A percentile compares a stretch with the other conserved stretches of the same genome.
Evolutionary conservation across 2,888 invertebrate genomes (phyloP).

Genomic region (Labia minor): DNA sequence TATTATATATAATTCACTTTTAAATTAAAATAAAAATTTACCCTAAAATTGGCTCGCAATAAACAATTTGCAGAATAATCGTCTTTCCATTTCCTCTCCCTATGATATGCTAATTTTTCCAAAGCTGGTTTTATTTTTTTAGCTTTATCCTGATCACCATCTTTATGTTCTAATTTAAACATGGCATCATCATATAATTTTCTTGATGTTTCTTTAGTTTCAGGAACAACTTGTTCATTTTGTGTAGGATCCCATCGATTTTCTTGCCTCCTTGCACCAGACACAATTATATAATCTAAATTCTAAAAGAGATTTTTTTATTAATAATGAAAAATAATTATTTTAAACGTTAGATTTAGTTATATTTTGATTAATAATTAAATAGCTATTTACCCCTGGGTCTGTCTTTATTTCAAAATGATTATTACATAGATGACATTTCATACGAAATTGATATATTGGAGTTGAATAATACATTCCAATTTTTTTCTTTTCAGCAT

Average conservation of each 20-base stretch:
- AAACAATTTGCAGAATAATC: constrained; percentile 84
- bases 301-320: constrained; percentile 48
- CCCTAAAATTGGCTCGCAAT: constrained; percentile 75
- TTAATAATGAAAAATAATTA: constrained; percentile 14
- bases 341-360: constrained; percentile 14
- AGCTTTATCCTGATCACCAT: constrained; percentile 61
- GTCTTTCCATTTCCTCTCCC: constrained; percentile 79
- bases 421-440: constrained; percentile 95
- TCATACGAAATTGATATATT: constrained; percentile 96
- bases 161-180: constrained; percentile 91
- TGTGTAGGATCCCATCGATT: constrained; percentile 95
- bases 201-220: constrained; percentile 82
- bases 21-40: constrained; percentile 36
- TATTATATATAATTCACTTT: too few species aligned
- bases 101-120: constrained; percentile 61
- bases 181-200: constrained; percentile 91
- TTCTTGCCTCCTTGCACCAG: constrained; percentile 92
- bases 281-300: constrained; percentile 89
- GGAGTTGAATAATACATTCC: constrained; percentile 99
- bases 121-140: constrained; percentile 61
- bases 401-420: constrained; percentile 97
- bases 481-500: constrained; percentile 81
- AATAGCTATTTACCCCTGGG: constrained; percentile 81
- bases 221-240: constrained; percentile 86
- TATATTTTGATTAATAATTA: constrained; percentile 20